These are phyloP conservation scores for Colius striatus DNA, from an alignment of 2,113 vertebrate genomes.

Conservation along the genomic window DNA sequence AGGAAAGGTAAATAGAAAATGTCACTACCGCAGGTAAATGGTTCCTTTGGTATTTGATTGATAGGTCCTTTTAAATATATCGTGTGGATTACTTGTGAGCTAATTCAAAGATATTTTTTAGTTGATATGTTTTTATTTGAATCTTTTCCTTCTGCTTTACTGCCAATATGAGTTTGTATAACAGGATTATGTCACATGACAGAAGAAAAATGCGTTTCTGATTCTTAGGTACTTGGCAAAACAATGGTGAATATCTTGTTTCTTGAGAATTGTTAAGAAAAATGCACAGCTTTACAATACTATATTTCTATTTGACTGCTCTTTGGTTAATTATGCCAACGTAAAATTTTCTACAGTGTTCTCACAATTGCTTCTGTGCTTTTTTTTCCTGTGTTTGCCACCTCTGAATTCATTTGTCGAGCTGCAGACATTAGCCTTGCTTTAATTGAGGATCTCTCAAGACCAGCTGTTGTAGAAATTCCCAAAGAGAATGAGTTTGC, in stretches of 20 bases:
- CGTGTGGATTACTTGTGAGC: not conserved
- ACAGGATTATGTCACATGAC: not conserved
- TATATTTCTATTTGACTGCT: not conserved
- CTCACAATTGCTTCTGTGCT: not conserved
- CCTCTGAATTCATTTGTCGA: slow-evolving; percentile 48
- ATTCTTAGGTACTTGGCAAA: not conserved
- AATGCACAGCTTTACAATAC: not conserved
- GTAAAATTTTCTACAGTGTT: not conserved
- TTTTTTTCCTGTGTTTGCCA: slow-evolving; percentile 14
- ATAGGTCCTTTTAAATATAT: not conserved
- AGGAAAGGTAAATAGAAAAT: not conserved
- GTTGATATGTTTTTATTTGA: not conserved
- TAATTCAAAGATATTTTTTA: not conserved
- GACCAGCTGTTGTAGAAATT: slow-evolving; percentile 37
- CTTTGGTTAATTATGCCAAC: not conserved
- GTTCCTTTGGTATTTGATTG: not conserved
- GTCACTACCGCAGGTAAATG: not conserved
- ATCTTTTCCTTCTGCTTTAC: not conserved
- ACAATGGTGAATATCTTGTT: not conserved
- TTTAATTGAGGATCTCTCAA: slow-evolving; percentile 10
- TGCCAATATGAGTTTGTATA: not conserved
- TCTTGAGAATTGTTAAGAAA: not conserved
- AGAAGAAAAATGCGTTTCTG: not conserved
- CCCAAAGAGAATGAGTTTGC: slow-evolving; percentile 20
- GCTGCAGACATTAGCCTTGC: not conserved